Evolutionary conservation across 2,888 invertebrate genomes (phyloP), one percentile per base, ranked within the genome.

Genomic region (Pristionchus arcanus): DNA sequence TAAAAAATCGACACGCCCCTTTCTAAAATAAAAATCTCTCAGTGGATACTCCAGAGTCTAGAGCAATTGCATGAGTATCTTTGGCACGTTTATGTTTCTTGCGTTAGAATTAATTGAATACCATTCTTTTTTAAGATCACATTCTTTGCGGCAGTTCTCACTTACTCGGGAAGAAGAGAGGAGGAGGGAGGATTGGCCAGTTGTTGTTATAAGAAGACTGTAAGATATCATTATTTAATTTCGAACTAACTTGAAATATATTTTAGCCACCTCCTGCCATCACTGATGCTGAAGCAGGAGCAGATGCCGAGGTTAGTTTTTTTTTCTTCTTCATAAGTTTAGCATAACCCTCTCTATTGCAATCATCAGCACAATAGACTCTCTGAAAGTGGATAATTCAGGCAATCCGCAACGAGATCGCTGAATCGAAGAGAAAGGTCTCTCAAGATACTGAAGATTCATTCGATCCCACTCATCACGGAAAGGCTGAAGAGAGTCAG

Each of bases 81-180:
- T n/a, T n/a, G n/a, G n/a, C n/a, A 49, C 13, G 42, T 11, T 49
- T 49, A 49, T 49, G 42, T 49, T 49, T 49, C 42, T 49, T 49
- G 42, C 42, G 13, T 3, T 0, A 11, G 9, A 49, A 49, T 11
- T 49, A 49, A 0, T 49, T 9, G 9, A n/a, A 49, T 49, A 49
- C 42, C 3, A 21, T 15, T 28, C 2, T 37, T 68, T 21, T 74
- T 90, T 77, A 90, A 94, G 92, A 94, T 95, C 81, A 95, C 95
- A 21, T 95, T 95, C 92, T 95, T 93, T 91, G 94, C 93, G 25
- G 94, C 95, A 25, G 90, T 94, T 16, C 92, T 95, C 90, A 94
- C 93, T 63, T 94, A 93, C 89, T 94, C 95, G n/a, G 95, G 94
- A 89, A 91, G 91, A 85, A 91, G 91, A 37, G 95, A 95, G 90